Conservation (phyloP, 1,140 invertebrate species). For the Drosophila lacertosa region DNA sequence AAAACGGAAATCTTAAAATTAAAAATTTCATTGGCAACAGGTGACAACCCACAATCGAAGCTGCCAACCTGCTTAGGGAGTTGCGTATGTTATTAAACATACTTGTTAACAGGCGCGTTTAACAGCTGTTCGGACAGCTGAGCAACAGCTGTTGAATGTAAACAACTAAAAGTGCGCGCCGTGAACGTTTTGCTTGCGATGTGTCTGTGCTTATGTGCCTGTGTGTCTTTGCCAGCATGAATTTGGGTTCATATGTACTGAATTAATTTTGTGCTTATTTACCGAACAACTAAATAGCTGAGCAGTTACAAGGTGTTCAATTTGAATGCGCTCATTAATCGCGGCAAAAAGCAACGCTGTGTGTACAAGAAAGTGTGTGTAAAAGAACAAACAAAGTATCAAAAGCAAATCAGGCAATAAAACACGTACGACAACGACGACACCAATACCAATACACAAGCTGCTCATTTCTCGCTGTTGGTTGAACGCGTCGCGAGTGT, state of each 20-base stretch:
- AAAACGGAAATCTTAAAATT: neutral
- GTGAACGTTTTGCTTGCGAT: slow-evolving; percentile 15
- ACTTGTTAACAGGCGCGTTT: slow-evolving; percentile 15
- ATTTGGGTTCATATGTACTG: slow-evolving; percentile 29
- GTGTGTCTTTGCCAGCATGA: slow-evolving; percentile 4
- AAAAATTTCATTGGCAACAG: slow-evolving; percentile 8
- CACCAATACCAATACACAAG: slow-evolving; percentile 47
- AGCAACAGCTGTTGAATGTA: slow-evolving; percentile 45
- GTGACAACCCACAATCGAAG: slow-evolving; percentile 13
- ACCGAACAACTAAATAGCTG: neutral
- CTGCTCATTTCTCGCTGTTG: slow-evolving; percentile 51
- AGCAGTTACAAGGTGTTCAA: neutral
- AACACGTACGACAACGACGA: slow-evolving; percentile 47
- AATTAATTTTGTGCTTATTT: slow-evolving; percentile 24
- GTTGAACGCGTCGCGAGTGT: slow-evolving; percentile 25
- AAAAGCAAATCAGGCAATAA: slow-evolving; percentile 67
- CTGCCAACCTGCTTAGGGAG: slow-evolving; percentile 17
- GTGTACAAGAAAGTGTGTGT: slow-evolving; percentile 68
- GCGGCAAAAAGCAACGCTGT: slow-evolving; percentile 67
- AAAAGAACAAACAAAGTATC: slow-evolving; percentile 78
- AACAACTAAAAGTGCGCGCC: slow-evolving; percentile 45
- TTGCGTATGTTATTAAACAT: slow-evolving; percentile 13
- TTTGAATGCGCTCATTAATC: slow-evolving; percentile 29
- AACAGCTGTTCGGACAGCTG: slow-evolving; percentile 48
- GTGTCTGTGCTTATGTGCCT: slow-evolving; percentile 10